Evolutionary conservation across 2,888 invertebrate species (phyloP).

Genomic region (Brachyptera risi): DNA sequence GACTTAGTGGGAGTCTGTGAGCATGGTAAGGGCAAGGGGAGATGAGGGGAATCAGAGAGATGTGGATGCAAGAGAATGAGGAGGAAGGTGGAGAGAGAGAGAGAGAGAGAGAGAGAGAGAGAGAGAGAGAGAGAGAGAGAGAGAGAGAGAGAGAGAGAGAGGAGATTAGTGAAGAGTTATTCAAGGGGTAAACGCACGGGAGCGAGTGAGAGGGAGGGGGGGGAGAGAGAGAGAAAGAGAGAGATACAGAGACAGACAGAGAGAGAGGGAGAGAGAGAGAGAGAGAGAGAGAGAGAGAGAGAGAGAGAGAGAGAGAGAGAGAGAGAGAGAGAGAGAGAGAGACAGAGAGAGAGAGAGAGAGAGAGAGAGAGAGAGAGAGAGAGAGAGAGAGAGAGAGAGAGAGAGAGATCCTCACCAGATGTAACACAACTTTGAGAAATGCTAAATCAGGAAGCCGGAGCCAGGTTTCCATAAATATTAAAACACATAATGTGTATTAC

Average conservation of each 20-base stretch:
- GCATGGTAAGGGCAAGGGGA: neutral
- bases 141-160: conserved; percentile 11
- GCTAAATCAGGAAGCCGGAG: neutral
- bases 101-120: conserved; percentile 12
- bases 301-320: conserved; percentile 18
- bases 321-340: too few relatives aligned
- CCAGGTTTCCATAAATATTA: neutral
- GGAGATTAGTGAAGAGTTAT: conserved; percentile 29
- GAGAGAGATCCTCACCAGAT: neutral
- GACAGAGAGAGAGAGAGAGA: too few relatives aligned
- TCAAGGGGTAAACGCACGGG: conserved; percentile 23
- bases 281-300: conserved; percentile 28
- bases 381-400: conserved; percentile 24
- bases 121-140: conserved; percentile 2
- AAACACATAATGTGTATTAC: neutral
- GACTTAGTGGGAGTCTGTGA: neutral
- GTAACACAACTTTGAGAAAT: neutral
- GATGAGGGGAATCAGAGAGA: too few relatives aligned
- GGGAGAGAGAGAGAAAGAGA: neutral
- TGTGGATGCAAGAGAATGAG: conserved; percentile 7
- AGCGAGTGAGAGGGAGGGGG: too few relatives aligned
- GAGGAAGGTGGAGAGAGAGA: conserved; percentile 8
- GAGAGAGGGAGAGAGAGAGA: too few relatives aligned
- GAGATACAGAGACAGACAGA: too few relatives aligned
- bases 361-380: conserved; percentile 28